Conservation (phyloP, 2,888 invertebrate species). For the Elegia similella region DNA sequence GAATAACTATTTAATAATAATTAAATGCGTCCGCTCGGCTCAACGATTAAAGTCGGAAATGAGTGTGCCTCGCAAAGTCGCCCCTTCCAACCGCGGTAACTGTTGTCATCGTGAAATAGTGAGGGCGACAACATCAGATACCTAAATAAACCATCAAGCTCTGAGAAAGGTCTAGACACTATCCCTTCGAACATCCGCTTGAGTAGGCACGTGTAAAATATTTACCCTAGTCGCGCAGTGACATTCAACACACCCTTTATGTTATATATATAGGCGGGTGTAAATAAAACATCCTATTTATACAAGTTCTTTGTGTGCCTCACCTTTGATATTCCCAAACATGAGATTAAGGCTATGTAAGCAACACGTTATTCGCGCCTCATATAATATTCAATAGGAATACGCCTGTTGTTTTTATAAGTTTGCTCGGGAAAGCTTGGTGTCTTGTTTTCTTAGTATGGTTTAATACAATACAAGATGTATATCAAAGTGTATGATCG, state of each 20-base stretch:
- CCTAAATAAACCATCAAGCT: no score
- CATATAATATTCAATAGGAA: slow-evolving; percentile 45
- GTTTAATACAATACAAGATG: no score
- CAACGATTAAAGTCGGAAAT: no score
- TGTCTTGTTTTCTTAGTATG: background rate
- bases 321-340: slow-evolving; percentile 32
- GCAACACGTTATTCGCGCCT: slow-evolving; percentile 25
- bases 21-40: no score
- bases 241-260: slow-evolving; percentile 5
- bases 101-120: no score
- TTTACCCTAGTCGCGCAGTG: background rate
- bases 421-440: slow-evolving; percentile 30
- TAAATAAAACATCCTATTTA: slow-evolving; percentile 15
- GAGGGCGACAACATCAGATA: no score
- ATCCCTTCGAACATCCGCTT: background rate
- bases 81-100: no score
- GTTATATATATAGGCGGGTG: background rate
- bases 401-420: slow-evolving; percentile 37
- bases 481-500: no score
- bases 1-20: no score
- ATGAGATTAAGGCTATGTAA: slow-evolving; percentile 31
- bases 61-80: no score
- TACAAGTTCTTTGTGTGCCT: slow-evolving; percentile 25
- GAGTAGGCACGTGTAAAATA: background rate
- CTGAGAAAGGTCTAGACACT: background rate